A percentile compares a stretch with the other conserved stretches of the same genome.
These are phyloP conservation scores for Porites divaricata DNA, from an alignment of 92 coral and sea anemone species.

Conservation along the genomic window DNA sequence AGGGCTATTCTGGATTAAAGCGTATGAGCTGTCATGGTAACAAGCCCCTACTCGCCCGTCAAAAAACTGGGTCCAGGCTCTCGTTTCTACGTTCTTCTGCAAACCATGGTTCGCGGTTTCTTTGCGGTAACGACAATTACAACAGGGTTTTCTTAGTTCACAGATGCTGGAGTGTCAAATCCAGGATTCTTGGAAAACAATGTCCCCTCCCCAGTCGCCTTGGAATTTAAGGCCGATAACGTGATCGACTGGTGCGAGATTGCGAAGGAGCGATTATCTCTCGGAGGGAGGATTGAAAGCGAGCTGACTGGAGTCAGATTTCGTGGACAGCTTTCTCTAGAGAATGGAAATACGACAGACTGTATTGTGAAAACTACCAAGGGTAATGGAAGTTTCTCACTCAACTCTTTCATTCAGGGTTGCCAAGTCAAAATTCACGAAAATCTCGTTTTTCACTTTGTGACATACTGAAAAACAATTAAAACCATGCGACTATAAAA, in stretches of 20 bases:
- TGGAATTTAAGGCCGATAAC: not conserved
- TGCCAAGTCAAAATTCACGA: too few species aligned
- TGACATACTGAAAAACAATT: too few species aligned
- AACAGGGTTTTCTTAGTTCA: conserved; percentile 31
- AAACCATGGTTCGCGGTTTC: not conserved
- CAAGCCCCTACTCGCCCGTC: too few species aligned
- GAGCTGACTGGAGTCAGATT: conserved; percentile 31
- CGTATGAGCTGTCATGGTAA: too few species aligned
- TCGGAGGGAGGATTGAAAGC: conserved; percentile 53
- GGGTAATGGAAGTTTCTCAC: conserved; percentile 8
- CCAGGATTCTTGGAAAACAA: conserved; percentile 3
- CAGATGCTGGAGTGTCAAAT: conserved; percentile 47
- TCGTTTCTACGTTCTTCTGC: not conserved
- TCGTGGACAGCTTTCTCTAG: conserved; percentile 37
- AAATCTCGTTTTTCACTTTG: too few species aligned
- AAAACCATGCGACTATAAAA: too few species aligned
- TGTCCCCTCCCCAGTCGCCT: not conserved
- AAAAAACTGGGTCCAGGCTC: not conserved
- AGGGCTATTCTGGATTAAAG: too few species aligned
- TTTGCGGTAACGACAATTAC: not conserved
- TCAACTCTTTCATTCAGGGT: too few species aligned
- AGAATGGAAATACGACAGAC: conserved; percentile 46
- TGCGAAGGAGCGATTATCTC: conserved; percentile 40
- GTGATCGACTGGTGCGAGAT: conserved; percentile 71
- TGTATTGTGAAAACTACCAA: conserved; percentile 57